Base-by-base conservation (phyloP, 2,888 invertebrate species). In the Heteropelma amictum region DNA sequence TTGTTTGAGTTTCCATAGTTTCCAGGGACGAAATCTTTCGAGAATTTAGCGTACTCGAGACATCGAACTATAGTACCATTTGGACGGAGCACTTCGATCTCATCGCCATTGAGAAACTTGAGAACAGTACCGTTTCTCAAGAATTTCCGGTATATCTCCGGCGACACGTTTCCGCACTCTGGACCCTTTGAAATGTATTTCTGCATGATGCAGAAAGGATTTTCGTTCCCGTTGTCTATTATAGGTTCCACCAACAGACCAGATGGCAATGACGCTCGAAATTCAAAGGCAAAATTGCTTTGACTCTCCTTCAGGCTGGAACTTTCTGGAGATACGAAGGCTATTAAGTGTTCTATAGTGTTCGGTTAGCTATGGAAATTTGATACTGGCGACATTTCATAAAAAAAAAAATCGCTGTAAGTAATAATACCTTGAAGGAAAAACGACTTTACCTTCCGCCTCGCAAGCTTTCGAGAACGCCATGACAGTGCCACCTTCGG, bases 71-170 rank as follows among this genome's bases (percentile, higher is more conserved):
- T 81, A 21, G 76, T 81, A 3, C 87, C 84, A 47, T 87, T 87
- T 8, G 87, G 79, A 45, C 84, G 83, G 51, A 86, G 74, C 40
- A 88, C 79, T 64, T 82, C 80, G 60, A 89, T 72, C 5, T 72
- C 75, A n/a, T 81, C 82, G 70, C 85, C 81, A 53, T 77, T 75
- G 30, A 84, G 72, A 72, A 87, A 88, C 78, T 87, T 86, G 58
- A 87, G 74, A 70, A 88, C 79, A n/a, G 83, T 86, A 4, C 87
- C 88, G 63, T 86, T 87, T 35, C 80, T 80, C 28, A 88, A 77
- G 75, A 85, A 88, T 72, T 84, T 87, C 63, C 88, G 83, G 67
- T 79, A 77, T 54, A 71, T 67, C 65, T 81, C 82, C 26, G 30
- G 63, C 7, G 49, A 40, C 21, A 76, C 77, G 60, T 28, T 38